A percentile compares a stretch with the other conserved stretches of the same genome.
phyloP scores from a whole-genome alignment of 2,797 vertebrate species.

The Loris lydekkerianus region DNA sequence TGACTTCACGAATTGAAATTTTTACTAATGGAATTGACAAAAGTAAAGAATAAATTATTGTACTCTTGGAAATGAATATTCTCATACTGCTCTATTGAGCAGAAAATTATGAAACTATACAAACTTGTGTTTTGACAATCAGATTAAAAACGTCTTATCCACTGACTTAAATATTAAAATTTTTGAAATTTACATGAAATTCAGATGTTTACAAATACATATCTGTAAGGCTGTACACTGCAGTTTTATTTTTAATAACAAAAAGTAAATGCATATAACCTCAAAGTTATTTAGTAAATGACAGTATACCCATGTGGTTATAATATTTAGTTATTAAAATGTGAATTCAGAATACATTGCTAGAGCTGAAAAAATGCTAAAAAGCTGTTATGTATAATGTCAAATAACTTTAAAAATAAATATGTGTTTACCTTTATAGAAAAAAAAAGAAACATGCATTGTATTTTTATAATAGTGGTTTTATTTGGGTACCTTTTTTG shows the following conservation, averaged over 20 bases:
- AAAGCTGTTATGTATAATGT: neutral
- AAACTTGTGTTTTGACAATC: neutral
- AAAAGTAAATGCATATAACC: neutral
- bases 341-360: neutral
- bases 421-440: neutral
- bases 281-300: neutral
- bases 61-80: neutral
- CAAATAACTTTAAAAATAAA: neutral
- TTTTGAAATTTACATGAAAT: neutral
- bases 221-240: neutral
- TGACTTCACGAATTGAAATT: neutral
- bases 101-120: neutral
- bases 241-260: conserved; percentile 24
- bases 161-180: conserved; percentile 43
- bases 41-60: neutral
- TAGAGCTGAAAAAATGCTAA: neutral
- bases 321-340: conserved; percentile 12
- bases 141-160: neutral
- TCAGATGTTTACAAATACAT: neutral
- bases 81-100: neutral
- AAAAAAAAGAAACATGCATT: neutral
- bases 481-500: neutral
- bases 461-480: neutral
- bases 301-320: neutral
- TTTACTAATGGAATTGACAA: neutral